Conservation (phyloP, 2,888 invertebrate genomes). For the Lagria hirta region DNA sequence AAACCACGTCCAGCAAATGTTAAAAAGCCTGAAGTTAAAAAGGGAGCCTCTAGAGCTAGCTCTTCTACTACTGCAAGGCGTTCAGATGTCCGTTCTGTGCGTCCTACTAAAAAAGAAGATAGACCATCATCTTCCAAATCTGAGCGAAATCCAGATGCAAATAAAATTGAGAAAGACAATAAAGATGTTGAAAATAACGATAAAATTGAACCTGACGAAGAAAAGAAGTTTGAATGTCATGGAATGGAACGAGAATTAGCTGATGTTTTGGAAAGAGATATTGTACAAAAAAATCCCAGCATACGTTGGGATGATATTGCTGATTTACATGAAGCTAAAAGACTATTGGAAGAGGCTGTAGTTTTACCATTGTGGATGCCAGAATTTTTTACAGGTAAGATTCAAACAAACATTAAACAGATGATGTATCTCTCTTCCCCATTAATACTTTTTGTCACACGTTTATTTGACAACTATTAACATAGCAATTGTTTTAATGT, state of each 20-base stretch:
- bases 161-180: slow-evolving; percentile 61
- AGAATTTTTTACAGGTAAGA: slow-evolving; percentile 91
- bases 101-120: slow-evolving; percentile 47
- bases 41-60: slow-evolving; percentile 50
- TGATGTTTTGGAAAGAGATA: slow-evolving; percentile 88
- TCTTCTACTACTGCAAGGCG: slow-evolving; percentile 46
- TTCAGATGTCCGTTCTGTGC: slow-evolving; percentile 39
- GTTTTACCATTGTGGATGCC: slow-evolving; percentile 98
- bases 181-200: slow-evolving; percentile 63
- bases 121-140: slow-evolving; percentile 51
- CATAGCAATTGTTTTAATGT: too few species aligned
- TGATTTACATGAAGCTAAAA: slow-evolving; percentile 84
- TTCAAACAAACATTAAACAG: too few species aligned
- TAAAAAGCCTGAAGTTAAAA: slow-evolving; percentile 46
- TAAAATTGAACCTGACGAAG: slow-evolving; percentile 62
- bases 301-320: slow-evolving; percentile 95
- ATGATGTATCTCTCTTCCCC: not conserved
- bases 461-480: too few species aligned
- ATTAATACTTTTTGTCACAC: too few species aligned
- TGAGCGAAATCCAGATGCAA: slow-evolving; percentile 49
- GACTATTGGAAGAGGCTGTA: slow-evolving; percentile 93
- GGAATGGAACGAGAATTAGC: slow-evolving; percentile 88
- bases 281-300: slow-evolving; percentile 95
- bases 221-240: slow-evolving; percentile 80
- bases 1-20: slow-evolving; percentile 42